These are phyloP conservation scores for Climacteris rufus DNA, from an alignment of 2,113 vertebrate genomes.

Conservation along the genomic window DNA sequence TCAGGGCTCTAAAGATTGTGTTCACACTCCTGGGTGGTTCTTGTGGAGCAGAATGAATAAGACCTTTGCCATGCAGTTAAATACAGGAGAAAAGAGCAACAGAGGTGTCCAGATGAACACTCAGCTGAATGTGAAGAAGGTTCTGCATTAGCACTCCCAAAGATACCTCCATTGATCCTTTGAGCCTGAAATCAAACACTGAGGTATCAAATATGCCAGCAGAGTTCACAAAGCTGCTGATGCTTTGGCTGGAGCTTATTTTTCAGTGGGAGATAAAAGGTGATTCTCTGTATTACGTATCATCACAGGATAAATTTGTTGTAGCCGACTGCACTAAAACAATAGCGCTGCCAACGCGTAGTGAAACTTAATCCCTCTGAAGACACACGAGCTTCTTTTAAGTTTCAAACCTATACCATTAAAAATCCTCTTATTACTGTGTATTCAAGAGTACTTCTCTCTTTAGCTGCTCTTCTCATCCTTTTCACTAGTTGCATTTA, in stretches of 20 bases:
- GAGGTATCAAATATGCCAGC: not conserved
- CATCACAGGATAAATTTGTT: not conserved
- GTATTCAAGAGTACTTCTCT: slow-evolving; percentile 8
- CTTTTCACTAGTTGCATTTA: slow-evolving; percentile 14
- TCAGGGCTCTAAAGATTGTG: not conserved
- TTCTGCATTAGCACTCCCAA: not conserved
- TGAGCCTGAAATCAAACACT: not conserved
- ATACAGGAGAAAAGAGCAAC: not conserved
- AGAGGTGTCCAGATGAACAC: not conserved
- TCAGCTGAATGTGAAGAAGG: not conserved
- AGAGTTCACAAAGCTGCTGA: not conserved
- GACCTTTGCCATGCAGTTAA: not conserved
- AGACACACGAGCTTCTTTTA: slow-evolving; percentile 1
- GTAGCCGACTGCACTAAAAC: not conserved
- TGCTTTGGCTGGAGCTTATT: not conserved
- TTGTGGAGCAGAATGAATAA: not conserved
- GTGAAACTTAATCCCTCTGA: slow-evolving; percentile 8
- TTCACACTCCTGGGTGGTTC: not conserved
- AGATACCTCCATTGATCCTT: not conserved
- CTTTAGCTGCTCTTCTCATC: slow-evolving; percentile 33
- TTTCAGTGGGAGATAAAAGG: not conserved
- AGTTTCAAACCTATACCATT: slow-evolving; percentile 45
- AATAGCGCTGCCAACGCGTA: not conserved
- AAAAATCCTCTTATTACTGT: slow-evolving; percentile 23
- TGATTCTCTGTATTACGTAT: not conserved